phyloP scores from a whole-genome alignment of 2,113 vertebrate species.

The Oreocharis arfaki region DNA sequence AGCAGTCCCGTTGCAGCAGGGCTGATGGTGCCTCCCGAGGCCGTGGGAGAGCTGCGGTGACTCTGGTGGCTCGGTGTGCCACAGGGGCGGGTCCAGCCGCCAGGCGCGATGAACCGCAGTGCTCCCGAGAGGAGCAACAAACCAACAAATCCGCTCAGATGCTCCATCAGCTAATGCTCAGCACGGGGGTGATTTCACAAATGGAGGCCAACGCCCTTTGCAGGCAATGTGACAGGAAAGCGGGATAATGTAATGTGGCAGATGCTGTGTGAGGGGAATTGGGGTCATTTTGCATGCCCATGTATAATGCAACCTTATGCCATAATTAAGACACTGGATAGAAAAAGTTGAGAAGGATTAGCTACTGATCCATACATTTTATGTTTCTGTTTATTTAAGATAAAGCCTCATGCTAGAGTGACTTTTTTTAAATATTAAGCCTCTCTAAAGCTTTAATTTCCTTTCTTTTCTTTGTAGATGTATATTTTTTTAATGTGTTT shows the following conservation, averaged over 20 bases:
- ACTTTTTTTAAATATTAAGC: neutral
- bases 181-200: neutral
- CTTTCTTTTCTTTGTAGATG: neutral
- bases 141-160: neutral
- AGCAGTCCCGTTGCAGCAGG: rapidly evolving
- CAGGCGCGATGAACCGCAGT: neutral
- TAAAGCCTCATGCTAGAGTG: neutral
- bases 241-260: conserved; percentile 35
- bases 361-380: neutral
- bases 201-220: neutral
- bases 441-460: neutral
- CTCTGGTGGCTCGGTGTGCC: neutral
- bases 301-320: conserved; percentile 6
- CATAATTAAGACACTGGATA: neutral
- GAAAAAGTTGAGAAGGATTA: conserved; percentile 28
- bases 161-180: neutral
- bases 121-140: neutral
- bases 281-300: neutral
- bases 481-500: neutral
- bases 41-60: rapidly evolving
- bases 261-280: conserved; percentile 13
- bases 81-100: neutral
- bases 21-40: rapidly evolving
- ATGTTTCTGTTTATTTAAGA: conserved; percentile 9
- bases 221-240: neutral